Base-by-base conservation (phyloP, 2,888 invertebrate genomes). In the Drosophila hawaiiensis region DNA sequence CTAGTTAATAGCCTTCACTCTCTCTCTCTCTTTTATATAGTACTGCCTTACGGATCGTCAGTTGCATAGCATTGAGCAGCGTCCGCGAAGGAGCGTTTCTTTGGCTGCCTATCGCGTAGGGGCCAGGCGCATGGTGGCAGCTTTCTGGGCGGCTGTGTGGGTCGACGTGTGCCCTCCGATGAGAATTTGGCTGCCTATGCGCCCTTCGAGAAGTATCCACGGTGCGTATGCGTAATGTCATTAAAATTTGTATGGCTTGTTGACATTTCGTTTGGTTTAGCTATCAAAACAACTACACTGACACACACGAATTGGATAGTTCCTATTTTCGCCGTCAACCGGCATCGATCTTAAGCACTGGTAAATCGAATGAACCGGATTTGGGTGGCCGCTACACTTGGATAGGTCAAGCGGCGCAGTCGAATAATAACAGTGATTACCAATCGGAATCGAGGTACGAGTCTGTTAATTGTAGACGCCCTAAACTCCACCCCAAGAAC, bases 11-110 rank as follows among this genome's bases (percentile, higher is more conserved):
- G 29, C 12, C 10, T 5, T 7, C 14, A 37, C 0, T 12, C 9
- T 33, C 12, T 61, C 10, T n/a, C 16, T n/a, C 16, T n/a, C 9
- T 5, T 28, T 2, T 10, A 10, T 33, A 0, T 10, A 93, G 94
- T 98, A 98, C 94, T 98, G 98, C 94, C 97, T 98, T 94, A 98
- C 96, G 92, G 97, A 97, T 94, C 96, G 97, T 92, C 97, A 98
- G 93, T 94, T 98, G 93, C 97, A 97, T 92, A 93, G 92, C 65
- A 95, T 98, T 91, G 97, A 97, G 90, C 94, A 97, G 90, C 94
- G 94, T 88, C 92, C 94, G 19, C 83, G 94, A 77, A 92, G 94
- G 93, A 94, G 89, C 92, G 96, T 89, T 96, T 97, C 93, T 97
- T 98, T 94, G 97, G 98, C 84, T 98, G 98, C 93, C 95, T 98